A percentile compares a stretch with the other conserved stretches of the same genome.
These are phyloP conservation scores for Carpatolechia fugitivella DNA, from an alignment of 2,888 invertebrate genomes.

Conservation along the genomic window DNA sequence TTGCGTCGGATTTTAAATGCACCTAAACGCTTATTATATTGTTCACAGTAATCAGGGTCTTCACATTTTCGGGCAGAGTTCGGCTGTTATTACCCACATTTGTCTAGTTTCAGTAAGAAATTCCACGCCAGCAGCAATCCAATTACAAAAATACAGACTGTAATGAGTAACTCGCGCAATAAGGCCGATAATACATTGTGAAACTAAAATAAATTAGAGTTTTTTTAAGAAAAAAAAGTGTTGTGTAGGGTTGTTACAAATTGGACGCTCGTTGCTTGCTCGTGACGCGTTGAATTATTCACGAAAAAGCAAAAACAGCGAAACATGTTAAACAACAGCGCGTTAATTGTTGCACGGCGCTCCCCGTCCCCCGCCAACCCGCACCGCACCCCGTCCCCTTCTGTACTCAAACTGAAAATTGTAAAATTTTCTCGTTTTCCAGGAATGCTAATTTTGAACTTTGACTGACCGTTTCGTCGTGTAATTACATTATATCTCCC, in stretches of 20 bases:
- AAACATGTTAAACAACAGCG: slow-evolving; percentile 12
- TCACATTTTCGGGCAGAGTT: background rate
- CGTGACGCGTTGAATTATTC: slow-evolving; percentile 9
- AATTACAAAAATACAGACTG: too few species aligned
- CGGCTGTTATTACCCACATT: too few species aligned
- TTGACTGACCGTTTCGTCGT: background rate
- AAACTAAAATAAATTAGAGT: too few species aligned
- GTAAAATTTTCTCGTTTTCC: background rate
- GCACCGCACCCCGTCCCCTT: background rate
- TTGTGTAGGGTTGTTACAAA: too few species aligned
- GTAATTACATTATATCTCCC: background rate
- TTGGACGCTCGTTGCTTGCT: slow-evolving; percentile 5
- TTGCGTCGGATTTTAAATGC: background rate
- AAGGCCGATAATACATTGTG: too few species aligned
- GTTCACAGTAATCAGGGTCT: background rate
- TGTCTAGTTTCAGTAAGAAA: too few species aligned
- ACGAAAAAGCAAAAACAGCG: slow-evolving; percentile 7
- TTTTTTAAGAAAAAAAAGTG: too few species aligned
- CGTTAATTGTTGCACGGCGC: slow-evolving; percentile 12
- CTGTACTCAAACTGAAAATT: background rate
- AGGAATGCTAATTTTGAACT: background rate
- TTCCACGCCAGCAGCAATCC: too few species aligned
- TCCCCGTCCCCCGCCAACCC: background rate
- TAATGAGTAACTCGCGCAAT: too few species aligned
- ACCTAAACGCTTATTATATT: background rate